Evolutionary conservation across 2,797 vertebrate species (phyloP).

Genomic region (Pteronotus mesoamericanus): DNA sequence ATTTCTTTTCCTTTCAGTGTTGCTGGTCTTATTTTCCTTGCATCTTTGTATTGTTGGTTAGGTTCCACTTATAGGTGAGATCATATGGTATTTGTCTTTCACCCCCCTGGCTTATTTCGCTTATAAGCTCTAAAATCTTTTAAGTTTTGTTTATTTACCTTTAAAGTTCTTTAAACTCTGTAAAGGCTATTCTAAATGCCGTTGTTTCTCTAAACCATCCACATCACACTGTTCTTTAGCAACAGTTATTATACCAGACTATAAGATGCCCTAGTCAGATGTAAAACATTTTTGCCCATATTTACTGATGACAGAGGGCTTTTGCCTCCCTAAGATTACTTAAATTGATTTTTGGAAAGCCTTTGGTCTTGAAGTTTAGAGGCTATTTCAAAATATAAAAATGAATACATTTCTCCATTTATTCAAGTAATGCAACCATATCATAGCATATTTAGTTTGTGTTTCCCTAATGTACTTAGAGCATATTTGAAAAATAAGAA

Average conservation of each 20-base stretch:
- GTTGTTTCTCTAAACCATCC: neutral
- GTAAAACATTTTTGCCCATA: neutral
- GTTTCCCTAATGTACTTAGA: neutral
- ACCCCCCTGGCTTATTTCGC: too few relatives aligned
- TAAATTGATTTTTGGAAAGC: slow-evolving; percentile 27
- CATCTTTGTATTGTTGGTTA: too few relatives aligned
- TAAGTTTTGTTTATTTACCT: slow-evolving; percentile 23
- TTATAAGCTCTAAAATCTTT: slow-evolving; percentile 44
- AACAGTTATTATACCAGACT: neutral
- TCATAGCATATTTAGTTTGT: neutral
- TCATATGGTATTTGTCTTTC: too few relatives aligned
- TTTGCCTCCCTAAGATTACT: neutral
- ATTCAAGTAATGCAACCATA: neutral
- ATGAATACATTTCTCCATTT: slow-evolving; percentile 1
- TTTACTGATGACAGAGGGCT: neutral
- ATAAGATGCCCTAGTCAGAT: neutral
- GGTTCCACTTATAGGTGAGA: too few relatives aligned
- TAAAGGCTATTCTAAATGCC: slow-evolving; percentile 20
- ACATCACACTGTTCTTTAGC: slow-evolving; percentile 6
- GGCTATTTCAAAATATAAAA: neutral
- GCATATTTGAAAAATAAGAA: slow-evolving; percentile 20
- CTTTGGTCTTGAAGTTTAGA: slow-evolving; percentile 16
- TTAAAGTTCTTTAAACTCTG: neutral
- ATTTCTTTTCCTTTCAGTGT: too few relatives aligned
- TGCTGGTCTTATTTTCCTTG: too few relatives aligned